These are phyloP conservation scores for Mantis religiosa DNA, from an alignment of 2,888 invertebrate species.

Conservation along the genomic window DNA sequence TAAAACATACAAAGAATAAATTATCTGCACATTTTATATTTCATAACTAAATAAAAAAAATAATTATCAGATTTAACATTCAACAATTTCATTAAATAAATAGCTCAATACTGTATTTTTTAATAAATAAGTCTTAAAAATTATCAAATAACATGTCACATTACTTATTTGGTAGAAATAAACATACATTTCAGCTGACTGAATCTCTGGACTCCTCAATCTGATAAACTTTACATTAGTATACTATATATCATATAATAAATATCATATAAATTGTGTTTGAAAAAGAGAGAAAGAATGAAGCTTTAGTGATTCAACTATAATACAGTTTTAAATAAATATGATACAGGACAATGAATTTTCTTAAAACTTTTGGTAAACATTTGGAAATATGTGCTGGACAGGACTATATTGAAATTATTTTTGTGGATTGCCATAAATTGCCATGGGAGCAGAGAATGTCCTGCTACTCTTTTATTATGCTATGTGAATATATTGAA, in stretches of 20 bases:
- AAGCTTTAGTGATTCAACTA: neutral
- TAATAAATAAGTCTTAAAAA: neutral
- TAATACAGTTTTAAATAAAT: too few relatives aligned
- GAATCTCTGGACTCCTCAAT: neutral
- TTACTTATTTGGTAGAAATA: neutral
- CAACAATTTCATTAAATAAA: neutral
- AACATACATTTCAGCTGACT: neutral
- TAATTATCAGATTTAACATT: neutral
- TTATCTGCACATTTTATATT: neutral
- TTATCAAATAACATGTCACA: neutral
- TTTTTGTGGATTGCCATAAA: too few relatives aligned
- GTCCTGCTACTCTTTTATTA: too few relatives aligned
- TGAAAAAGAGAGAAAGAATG: neutral
- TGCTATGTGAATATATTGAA: too few relatives aligned
- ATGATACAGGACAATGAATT: too few relatives aligned
- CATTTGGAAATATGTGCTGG: too few relatives aligned
- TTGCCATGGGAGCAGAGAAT: too few relatives aligned
- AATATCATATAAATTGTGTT: neutral
- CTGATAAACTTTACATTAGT: neutral
- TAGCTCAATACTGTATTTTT: neutral
- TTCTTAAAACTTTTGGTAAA: too few relatives aligned
- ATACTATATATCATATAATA: too few relatives aligned
- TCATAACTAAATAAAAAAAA: neutral
- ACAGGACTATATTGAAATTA: too few relatives aligned
- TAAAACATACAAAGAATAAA: neutral